phyloP scores from a whole-genome alignment of 2,113 vertebrate species.

The Cephalopholis sonnerati region DNA sequence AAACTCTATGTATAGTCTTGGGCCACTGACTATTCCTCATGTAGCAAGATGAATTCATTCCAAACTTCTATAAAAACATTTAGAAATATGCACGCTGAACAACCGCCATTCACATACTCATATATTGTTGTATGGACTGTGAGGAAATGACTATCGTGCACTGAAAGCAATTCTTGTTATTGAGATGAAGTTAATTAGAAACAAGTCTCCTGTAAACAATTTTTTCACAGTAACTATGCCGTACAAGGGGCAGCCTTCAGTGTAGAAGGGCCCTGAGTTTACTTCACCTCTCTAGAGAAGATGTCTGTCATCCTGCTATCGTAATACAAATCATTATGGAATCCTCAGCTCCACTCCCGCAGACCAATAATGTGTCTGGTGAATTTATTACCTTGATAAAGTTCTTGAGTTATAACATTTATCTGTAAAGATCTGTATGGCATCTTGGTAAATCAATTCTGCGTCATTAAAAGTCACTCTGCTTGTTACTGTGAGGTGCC shows the following conservation, averaged over 20 bases:
- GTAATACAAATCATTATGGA: slow-evolving; percentile 33
- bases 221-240: slow-evolving; percentile 2
- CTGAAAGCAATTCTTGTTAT: slow-evolving; percentile 29
- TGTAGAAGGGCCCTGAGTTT: not conserved
- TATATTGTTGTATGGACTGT: slow-evolving; percentile 8
- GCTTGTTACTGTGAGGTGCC: slow-evolving; percentile 57
- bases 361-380: slow-evolving; percentile 43
- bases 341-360: slow-evolving; percentile 15
- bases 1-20: slow-evolving; percentile 41
- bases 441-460: slow-evolving; percentile 69
- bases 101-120: not conserved
- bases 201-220: slow-evolving; percentile 44
- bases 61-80: slow-evolving; percentile 26
- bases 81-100: slow-evolving; percentile 21
- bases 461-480: slow-evolving; percentile 75
- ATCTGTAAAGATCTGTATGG: slow-evolving; percentile 60
- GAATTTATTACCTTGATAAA: slow-evolving; percentile 57
- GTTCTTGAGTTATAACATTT: slow-evolving; percentile 47
- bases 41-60: slow-evolving; percentile 18
- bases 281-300: slow-evolving; percentile 7
- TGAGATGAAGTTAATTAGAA: slow-evolving; percentile 52
- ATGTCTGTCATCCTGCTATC: slow-evolving; percentile 19
- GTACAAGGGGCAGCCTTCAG: slow-evolving; percentile 11
- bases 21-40: slow-evolving; percentile 19
- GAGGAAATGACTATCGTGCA: slow-evolving; percentile 31